Base-by-base conservation (phyloP, 1,140 invertebrate species). In the Lordiphosa clarofinis region DNA sequence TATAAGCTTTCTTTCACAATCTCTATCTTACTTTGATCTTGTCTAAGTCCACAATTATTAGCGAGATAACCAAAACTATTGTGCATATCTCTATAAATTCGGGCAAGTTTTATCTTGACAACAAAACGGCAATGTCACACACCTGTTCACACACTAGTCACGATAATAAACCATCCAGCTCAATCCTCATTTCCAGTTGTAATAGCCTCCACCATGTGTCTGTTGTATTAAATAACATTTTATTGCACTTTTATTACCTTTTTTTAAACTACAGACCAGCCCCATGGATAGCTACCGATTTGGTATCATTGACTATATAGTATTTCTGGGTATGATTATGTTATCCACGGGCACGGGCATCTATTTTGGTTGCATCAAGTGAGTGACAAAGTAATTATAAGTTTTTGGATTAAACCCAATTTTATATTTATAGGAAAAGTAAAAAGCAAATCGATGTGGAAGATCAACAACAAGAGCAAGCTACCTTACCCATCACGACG, bases 331-430 rank as follows among this genome's bases (percentile, higher is more conserved):
- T 3, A 92, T 94, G 89, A 90, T 94, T 43, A 60, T 90, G 0
- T 73, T 92, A 1, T 94, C 93, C 1, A 92, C 93, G 4, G 90
- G 90, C 1, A 94, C 94, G 5, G 95, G 95, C 0, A 65, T 95
- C 9, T 96, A 94, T 89, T 95, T 93, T 89, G 94, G 93, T 5
- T 94, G 84, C 44, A 56, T 87, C 21, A 89, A 74, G 86, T 89
- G 72, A 71, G 69, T 67, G 33, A 19, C n/a, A 0, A 31, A 44
- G n/a, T 44, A 24, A 24, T 24, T 24, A 31, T 11, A 38, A 11
- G 13, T 40, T 42, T 57, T 54, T 39, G 13, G 19, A 54, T 39
- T 28, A 4, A 36, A 4, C 44, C 35, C 21, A 8, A 6, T 0
- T 11, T 31, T 24, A 11, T 48, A 38, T 35, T 60, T 61, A 15